A percentile compares a stretch with the other conserved stretches of the same genome.
Evolutionary conservation across 2,113 vertebrate species (phyloP).

Genomic region (Alexandromys fortis): DNA sequence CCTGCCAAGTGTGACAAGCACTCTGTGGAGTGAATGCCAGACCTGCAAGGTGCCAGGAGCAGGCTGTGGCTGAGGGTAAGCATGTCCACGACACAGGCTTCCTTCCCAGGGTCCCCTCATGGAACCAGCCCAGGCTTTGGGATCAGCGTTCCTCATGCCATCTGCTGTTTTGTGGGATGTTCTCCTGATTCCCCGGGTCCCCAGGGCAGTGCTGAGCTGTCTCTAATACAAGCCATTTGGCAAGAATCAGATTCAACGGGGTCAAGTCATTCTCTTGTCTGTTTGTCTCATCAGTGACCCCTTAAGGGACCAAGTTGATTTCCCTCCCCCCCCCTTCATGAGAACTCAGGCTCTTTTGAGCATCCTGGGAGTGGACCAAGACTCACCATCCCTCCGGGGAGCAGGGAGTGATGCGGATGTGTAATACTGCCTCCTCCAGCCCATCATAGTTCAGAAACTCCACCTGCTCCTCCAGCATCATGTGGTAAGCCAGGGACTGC

Average conservation of each 20-base stretch:
- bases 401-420: constrained; percentile 88
- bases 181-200: neutral
- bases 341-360: neutral
- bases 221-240: neutral
- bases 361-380: neutral
- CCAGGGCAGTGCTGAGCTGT: neutral
- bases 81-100: no score
- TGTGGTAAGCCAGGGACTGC: constrained; percentile 90
- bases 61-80: neutral
- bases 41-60: neutral
- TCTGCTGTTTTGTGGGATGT: neutral
- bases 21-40: no score
- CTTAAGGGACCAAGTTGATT: neutral
- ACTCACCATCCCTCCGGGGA: constrained; percentile 87
- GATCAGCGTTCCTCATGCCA: neutral
- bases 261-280: neutral
- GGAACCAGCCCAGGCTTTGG: neutral
- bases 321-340: no score
- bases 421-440: constrained; percentile 89
- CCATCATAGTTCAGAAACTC: constrained; percentile 92
- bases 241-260: neutral
- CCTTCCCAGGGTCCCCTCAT: neutral
- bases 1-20: neutral
- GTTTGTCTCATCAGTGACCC: neutral
- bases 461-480: constrained; percentile 90